These are phyloP conservation scores for Otus scops DNA, from an alignment of 2,797 vertebrate genomes.

Conservation along the genomic window DNA sequence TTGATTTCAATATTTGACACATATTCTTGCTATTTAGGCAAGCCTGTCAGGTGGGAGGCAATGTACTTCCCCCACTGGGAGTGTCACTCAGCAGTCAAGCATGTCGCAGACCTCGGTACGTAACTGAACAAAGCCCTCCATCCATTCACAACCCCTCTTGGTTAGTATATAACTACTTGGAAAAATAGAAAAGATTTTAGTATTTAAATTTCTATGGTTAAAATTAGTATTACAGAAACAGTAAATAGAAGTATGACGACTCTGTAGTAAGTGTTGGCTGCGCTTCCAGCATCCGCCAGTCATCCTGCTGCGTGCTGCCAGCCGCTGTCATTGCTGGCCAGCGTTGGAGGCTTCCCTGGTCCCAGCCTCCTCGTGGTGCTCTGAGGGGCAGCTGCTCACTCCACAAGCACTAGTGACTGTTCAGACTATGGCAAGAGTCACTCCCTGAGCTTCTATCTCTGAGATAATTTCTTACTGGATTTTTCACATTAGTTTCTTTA, in stretches of 20 bases:
- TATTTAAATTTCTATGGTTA: not conserved
- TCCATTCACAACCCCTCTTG: constrained; percentile 27
- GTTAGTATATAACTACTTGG: not conserved
- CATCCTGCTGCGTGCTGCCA: not conserved
- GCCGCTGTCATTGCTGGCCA: accelerated
- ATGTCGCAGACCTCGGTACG: constrained; percentile 89
- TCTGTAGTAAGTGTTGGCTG: not conserved
- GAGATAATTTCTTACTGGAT: not conserved
- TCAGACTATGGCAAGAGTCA: not conserved
- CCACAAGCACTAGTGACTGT: not conserved
- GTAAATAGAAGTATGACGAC: not conserved
- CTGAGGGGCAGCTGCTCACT: not conserved
- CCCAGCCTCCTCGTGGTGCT: not conserved
- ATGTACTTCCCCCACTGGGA: constrained; percentile 82
- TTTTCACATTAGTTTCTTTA: not conserved
- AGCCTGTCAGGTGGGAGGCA: constrained; percentile 86
- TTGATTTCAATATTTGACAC: constrained; percentile 55
- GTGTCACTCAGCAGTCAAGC: constrained; percentile 83
- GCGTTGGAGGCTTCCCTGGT: not conserved
- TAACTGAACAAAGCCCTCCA: constrained; percentile 44
- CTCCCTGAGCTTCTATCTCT: not conserved
- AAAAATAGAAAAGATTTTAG: not conserved
- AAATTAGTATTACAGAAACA: not conserved
- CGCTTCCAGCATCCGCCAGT: not conserved
- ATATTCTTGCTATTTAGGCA: constrained; percentile 79